phyloP scores from a whole-genome alignment of 2,888 invertebrate genomes.

The Calameuta idolon region DNA sequence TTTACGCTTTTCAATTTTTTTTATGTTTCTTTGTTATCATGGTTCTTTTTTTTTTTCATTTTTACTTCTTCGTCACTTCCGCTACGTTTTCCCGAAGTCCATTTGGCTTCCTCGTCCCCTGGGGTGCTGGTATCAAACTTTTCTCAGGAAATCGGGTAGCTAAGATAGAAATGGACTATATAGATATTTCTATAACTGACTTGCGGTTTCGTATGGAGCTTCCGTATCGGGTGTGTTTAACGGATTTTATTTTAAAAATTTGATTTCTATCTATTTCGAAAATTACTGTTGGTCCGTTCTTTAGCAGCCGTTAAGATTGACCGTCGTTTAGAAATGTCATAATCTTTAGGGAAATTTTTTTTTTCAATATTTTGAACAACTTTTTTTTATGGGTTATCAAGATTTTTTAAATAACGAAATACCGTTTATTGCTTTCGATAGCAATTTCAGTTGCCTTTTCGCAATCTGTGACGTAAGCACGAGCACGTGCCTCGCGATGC shows the following conservation, averaged over 20 bases:
- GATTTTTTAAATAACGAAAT: neutral
- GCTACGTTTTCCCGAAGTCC: neutral
- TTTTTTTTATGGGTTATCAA: neutral
- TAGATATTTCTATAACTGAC: neutral
- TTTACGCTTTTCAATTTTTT: neutral
- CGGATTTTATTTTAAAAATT: too few species aligned
- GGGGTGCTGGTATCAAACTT: neutral
- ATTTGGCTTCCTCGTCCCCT: neutral
- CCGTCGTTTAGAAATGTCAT: too few species aligned
- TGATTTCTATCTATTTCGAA: neutral
- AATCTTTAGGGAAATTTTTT: too few species aligned
- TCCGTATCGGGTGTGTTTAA: neutral
- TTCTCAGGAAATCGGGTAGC: neutral
- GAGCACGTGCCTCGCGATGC: neutral
- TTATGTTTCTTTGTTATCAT: too few species aligned
- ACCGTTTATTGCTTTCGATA: neutral
- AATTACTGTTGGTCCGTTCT: neutral
- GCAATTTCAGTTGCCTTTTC: neutral
- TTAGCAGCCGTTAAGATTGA: too few species aligned
- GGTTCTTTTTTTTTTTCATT: neutral
- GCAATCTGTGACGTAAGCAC: constrained; percentile 24
- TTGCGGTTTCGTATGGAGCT: neutral
- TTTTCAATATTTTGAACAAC: too few species aligned
- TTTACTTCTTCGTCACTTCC: neutral
- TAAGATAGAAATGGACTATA: neutral